Conservation (phyloP, 2,888 invertebrate genomes). For the Agrochola lota region DNA sequence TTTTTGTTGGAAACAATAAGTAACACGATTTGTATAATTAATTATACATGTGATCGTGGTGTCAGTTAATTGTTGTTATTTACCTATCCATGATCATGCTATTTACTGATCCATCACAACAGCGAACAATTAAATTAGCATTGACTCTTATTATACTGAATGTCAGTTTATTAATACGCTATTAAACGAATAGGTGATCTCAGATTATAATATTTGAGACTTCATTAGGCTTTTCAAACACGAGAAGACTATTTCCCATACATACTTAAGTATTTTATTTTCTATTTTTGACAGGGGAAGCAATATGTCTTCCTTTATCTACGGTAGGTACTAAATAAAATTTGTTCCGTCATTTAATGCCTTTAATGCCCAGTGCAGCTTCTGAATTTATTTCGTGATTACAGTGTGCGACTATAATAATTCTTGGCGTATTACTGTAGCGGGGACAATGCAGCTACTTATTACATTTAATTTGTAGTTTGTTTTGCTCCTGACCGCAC, state of each 20-base stretch:
- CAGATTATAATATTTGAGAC: background rate
- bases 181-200: background rate
- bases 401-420: constrained; percentile 34
- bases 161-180: background rate
- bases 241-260: background rate
- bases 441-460: constrained; percentile 11
- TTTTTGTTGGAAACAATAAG: too few relatives aligned
- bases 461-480: constrained; percentile 44
- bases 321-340: constrained; percentile 34
- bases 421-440: constrained; percentile 37
- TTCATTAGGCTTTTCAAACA: background rate
- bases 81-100: too few relatives aligned
- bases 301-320: constrained; percentile 28
- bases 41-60: background rate
- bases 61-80: background rate
- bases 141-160: background rate
- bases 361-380: constrained; percentile 29
- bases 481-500: constrained; percentile 10
- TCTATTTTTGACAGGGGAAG: background rate
- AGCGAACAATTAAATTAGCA: background rate
- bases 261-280: background rate
- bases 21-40: too few relatives aligned
- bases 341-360: constrained; percentile 41
- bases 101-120: background rate
- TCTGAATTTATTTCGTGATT: constrained; percentile 43